Base-by-base conservation (phyloP, 2,888 invertebrate species). In the Melipona bicolor region DNA sequence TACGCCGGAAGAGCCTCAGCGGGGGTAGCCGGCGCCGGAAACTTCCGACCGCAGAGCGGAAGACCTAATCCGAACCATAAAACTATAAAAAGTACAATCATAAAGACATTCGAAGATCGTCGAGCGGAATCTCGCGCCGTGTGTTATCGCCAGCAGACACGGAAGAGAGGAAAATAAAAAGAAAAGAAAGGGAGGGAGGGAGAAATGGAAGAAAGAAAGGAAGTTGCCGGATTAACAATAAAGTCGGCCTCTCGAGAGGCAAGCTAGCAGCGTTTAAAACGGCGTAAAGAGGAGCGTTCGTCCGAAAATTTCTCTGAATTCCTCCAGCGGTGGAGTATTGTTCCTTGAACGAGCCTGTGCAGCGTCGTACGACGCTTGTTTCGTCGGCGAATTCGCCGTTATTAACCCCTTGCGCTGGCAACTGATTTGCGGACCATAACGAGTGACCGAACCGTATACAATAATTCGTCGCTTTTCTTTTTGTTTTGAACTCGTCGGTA, bases 311-410 rank as follows among this genome's bases (percentile, higher is more conserved):
- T 68, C 75, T 67, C 69, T 76, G 79, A 79, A 76, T 69, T 70
- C 27, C 62, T 74, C 27, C 75, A 32, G 87, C 91, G 84, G 87
- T 88, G 84, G 90, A 88, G 64, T 70, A 70, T 80, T 65, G 65
- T 78, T 36, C 70, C 70, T 15, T 11, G 11, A 77, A 59, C 50
- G 77, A 80, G 56, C 50, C 77, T 49, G 69, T 79, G 64, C 54
- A n/a, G 19, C 11, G 56, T 78, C 27, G 61, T 68, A 78, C 71
- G 71, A 54, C 65, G 71, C 67, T 56, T 56, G 54, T 52, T 81
- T 78, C 71, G 61, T 81, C 64, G 54, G 67, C 21, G 43, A 77
- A 72, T 59, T 36, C 67, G 32, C 65, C 24, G 43, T 11, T 67
- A n/a, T 67, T 61, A 81, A 78, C 70, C 4, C 32, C 4, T 32